A percentile compares a stretch with the other conserved stretches of the same genome.
phyloP scores from a whole-genome alignment of 2,797 vertebrate species.

The Syngnathus rostellatus region DNA sequence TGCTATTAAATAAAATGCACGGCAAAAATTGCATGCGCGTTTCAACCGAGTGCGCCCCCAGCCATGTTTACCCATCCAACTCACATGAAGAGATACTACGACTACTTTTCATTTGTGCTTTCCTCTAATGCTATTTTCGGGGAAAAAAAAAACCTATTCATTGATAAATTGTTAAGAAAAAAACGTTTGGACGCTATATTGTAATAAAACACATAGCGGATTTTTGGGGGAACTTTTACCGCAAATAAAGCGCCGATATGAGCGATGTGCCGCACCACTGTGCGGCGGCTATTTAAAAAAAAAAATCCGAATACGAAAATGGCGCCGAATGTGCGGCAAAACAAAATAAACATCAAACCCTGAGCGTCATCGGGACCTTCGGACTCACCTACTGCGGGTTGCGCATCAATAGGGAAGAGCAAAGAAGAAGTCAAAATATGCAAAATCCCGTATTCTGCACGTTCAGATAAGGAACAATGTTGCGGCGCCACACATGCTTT shows the following conservation, averaged over 20 bases:
- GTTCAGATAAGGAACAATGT: constrained; percentile 44
- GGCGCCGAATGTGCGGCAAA: constrained; percentile 62
- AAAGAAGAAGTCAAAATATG: constrained; percentile 19
- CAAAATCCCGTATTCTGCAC: constrained; percentile 38
- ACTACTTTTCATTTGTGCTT: constrained; percentile 22
- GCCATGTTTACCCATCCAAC: neutral
- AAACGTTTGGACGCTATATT: neutral
- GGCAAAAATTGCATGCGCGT: neutral
- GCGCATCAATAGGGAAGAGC: constrained; percentile 37
- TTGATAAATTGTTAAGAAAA: neutral
- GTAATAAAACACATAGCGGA: neutral
- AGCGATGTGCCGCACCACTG: constrained; percentile 14
- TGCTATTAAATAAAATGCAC: neutral
- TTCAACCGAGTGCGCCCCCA: neutral
- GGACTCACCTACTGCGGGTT: constrained; percentile 56
- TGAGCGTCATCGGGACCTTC: neutral
- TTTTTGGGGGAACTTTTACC: constrained; percentile 17
- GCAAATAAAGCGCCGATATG: constrained; percentile 4
- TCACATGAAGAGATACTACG: neutral
- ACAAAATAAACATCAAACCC: constrained; percentile 53
- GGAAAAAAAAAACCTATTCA: neutral
- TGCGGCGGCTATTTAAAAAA: constrained; percentile 57
- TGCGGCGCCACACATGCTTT: constrained; percentile 59
- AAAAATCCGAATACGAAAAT: constrained; percentile 55
- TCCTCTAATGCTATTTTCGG: too few species aligned